phyloP scores from a whole-genome alignment of 1,140 invertebrate species.

The Temnothorax longispinosus region DNA sequence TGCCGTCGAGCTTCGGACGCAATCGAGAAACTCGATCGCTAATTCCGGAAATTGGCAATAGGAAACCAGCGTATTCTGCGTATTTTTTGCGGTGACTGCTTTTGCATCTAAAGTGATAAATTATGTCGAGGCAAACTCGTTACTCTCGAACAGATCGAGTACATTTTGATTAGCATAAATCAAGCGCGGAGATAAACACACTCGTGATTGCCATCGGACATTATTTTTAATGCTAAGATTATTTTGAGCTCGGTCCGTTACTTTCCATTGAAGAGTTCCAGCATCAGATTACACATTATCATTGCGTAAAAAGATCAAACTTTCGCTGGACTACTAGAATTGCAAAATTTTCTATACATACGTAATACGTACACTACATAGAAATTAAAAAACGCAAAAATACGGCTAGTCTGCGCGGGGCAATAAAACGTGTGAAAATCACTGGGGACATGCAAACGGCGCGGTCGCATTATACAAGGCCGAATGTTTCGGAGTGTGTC shows the following conservation, averaged over 20 bases:
- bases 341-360: background rate
- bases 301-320: background rate
- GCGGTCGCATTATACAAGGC: conserved; percentile 8
- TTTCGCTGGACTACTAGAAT: background rate
- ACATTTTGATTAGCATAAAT: background rate
- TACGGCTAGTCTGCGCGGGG: too few species aligned
- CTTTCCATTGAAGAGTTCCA: background rate
- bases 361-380: background rate
- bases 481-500: conserved; percentile 3
- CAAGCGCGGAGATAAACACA: background rate
- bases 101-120: conserved; percentile 11
- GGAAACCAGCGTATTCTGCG: background rate
- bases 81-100: background rate
- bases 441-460: conserved; percentile 3
- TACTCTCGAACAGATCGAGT: background rate
- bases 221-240: conserved; percentile 7
- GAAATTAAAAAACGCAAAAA: background rate
- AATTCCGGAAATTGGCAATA: conserved; percentile 32
- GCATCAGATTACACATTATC: background rate
- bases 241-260: background rate
- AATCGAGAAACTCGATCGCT: conserved; percentile 16
- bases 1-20: background rate
- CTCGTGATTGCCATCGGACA: background rate
- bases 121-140: background rate
- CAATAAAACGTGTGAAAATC: conserved; percentile 12